Evolutionary conservation across 2,113 vertebrate genomes (phyloP), one percentile per base, ranked within the genome.

Genomic region (Hippolais icterina): DNA sequence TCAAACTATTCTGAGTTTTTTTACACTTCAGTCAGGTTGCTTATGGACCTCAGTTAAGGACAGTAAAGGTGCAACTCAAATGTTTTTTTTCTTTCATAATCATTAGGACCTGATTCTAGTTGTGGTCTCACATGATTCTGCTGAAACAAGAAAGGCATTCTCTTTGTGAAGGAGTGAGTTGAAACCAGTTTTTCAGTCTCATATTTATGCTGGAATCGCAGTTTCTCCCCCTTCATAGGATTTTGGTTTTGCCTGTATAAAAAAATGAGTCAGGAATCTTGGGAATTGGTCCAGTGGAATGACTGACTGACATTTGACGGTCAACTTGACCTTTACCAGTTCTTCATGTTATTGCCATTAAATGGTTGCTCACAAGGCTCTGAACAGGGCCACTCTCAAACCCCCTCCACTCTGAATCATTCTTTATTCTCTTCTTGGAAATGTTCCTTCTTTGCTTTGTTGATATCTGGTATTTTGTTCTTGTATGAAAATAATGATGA

Each of bases 301-400:
- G 74, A 83, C 14, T 63, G 50, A 47, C n/a, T 93, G 85, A 52
- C 84, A 80, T 87, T 90, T 95, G 78, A 75, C 0, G 5, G 80
- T 59, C 80, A 65, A 18, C n/a, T 53, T 88, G 93, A 83, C 86
- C 93, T 96, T 95, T 94, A 72, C 50, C 17, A n/a, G 39, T 60
- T 84, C 64, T 79, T 90, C 76, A 20, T 50, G 39, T 93, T 78
- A 20, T 29, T 95, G 71, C 77, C 44, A 41, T 57, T 81, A 76
- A 83, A 79, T 69, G 20, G 74, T 84, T 83, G 61, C 59, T 92
- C 78, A 72, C 52, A 83, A 81, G 37, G 18, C 54, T 85, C 74
- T 80, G 31, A 89, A 81, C 28, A 76, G 42, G 52, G 78, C 31
- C 52, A 68, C 18, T 60, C 47, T 75, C 78, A 94, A 92, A 18